Percentiles rank a stretch among this genome's conserved stretches.
Conservation (phyloP, 2,113 vertebrate genomes). For the Triplophysa siluroides region DNA sequence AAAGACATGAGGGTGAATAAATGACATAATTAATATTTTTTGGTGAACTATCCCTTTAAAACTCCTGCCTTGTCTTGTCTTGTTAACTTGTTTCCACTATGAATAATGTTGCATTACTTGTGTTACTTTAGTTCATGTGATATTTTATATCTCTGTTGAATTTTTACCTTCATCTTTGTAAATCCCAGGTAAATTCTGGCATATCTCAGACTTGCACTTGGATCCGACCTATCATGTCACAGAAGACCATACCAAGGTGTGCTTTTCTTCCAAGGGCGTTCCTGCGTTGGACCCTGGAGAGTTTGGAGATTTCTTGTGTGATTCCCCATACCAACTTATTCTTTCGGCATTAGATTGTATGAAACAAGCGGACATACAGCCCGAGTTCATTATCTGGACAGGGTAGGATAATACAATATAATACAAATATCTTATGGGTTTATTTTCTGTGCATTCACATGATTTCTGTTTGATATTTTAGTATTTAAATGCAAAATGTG, state of each 20-base stretch:
- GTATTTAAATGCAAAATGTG: too few relatives aligned
- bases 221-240: constrained; percentile 89
- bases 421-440: neutral
- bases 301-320: constrained; percentile 90
- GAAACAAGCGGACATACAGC: constrained; percentile 73
- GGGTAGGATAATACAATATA: constrained; percentile 77
- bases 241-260: constrained; percentile 86
- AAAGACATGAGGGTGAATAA: too few relatives aligned
- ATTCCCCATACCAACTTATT: constrained; percentile 92
- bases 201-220: constrained; percentile 93
- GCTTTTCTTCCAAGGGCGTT: constrained; percentile 88
- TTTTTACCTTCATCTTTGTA: constrained; percentile 31
- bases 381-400: constrained; percentile 96
- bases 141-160: neutral
- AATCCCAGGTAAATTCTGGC: constrained; percentile 90
- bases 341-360: constrained; percentile 88
- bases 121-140: too few relatives aligned
- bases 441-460: too few relatives aligned
- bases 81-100: too few relatives aligned
- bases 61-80: too few relatives aligned
- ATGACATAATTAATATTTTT: too few relatives aligned
- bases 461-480: too few relatives aligned
- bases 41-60: too few relatives aligned
- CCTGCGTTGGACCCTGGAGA: constrained; percentile 82
- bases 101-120: neutral